Conservation (phyloP, 2,797 vertebrate species). For the Nasua narica region DNA sequence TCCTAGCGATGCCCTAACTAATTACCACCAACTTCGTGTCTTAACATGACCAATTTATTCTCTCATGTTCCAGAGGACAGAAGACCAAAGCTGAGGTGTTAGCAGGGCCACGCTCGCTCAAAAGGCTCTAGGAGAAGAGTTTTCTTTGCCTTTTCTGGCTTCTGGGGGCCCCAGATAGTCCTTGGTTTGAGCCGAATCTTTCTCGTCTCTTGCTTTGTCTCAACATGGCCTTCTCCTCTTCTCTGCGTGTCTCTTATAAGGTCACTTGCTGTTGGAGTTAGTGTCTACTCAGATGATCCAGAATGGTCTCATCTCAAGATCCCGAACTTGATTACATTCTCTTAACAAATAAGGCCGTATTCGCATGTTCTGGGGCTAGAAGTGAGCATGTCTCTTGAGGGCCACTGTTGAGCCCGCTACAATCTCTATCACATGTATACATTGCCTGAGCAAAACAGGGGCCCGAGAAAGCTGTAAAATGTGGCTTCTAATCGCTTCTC, state of each 20-base stretch:
- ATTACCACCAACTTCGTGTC: background rate
- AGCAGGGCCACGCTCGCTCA: fast-evolving
- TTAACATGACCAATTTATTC: background rate
- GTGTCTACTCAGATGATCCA: background rate
- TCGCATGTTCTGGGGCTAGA: background rate
- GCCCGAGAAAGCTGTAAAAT: background rate
- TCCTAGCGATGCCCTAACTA: background rate
- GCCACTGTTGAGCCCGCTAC: background rate
- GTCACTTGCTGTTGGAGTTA: background rate
- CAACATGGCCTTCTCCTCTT: background rate
- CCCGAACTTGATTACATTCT: background rate
- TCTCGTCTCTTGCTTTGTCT: background rate
- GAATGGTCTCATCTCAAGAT: background rate
- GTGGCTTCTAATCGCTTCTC: background rate
- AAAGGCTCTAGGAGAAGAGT: background rate
- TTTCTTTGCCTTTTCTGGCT: background rate
- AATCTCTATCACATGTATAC: fast-evolving
- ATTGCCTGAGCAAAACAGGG: background rate
- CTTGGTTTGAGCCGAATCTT: background rate
- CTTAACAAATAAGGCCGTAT: background rate
- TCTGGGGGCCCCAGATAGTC: background rate
- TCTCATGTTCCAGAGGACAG: background rate
- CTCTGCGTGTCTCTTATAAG: background rate
- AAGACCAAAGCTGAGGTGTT: background rate
- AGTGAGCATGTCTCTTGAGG: background rate